Evolutionary conservation across 2,888 invertebrate genomes (phyloP).

Genomic region (Galeruca laticollis): DNA sequence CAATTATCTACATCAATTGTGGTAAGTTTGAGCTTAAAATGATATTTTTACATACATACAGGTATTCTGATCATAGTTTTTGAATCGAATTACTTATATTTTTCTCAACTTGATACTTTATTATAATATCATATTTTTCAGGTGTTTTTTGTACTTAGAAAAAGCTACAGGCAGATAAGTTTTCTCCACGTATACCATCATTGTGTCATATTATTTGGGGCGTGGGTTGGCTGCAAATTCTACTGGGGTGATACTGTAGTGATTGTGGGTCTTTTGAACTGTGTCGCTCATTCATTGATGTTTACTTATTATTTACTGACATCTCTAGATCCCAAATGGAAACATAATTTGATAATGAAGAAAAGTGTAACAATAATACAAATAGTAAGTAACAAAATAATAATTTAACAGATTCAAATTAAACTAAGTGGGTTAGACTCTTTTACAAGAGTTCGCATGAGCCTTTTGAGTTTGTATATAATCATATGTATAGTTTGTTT

Average conservation of each 20-base stretch:
- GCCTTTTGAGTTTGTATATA: neutral
- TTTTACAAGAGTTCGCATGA: too few species aligned
- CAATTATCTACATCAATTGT: too few species aligned
- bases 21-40: too few species aligned
- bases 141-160: conserved; percentile 86
- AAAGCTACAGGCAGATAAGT: conserved; percentile 85
- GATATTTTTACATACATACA: too few species aligned
- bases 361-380: conserved; percentile 87
- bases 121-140: conserved; percentile 59
- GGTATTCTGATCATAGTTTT: too few species aligned
- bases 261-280: conserved; percentile 75
- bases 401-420: too few species aligned
- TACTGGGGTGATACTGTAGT: conserved; percentile 77
- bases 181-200: conserved; percentile 92
- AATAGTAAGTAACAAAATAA: conserved; percentile 69
- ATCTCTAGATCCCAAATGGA: conserved; percentile 77
- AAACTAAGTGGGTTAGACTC: too few species aligned
- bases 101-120: too few species aligned
- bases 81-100: too few species aligned
- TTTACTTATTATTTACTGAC: conserved; percentile 85
- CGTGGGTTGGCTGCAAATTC: conserved; percentile 75
- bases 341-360: conserved; percentile 82
- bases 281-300: conserved; percentile 84
- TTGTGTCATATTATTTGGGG: conserved; percentile 79
- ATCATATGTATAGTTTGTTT: too few species aligned